Evolutionary conservation across 2,113 vertebrate genomes (phyloP).

Genomic region (Colistium nudipinnis): DNA sequence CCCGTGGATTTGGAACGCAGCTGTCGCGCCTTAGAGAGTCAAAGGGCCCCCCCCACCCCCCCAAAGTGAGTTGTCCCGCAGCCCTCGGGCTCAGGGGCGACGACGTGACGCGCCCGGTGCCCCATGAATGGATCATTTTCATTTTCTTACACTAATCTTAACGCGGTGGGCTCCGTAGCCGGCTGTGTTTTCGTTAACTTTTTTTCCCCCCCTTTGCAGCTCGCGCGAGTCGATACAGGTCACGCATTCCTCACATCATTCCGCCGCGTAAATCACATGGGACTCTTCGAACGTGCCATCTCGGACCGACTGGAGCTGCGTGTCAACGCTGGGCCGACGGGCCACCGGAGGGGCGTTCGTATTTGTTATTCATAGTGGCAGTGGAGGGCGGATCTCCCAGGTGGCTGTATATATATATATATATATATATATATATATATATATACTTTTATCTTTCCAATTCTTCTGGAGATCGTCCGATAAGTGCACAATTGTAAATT

Average conservation of each 20-base stretch:
- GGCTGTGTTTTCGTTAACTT: too few relatives aligned
- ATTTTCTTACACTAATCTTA: slow-evolving; percentile 20
- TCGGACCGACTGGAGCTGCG: too few relatives aligned
- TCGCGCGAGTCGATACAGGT: not conserved
- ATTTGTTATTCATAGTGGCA: slow-evolving; percentile 46
- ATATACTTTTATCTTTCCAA: slow-evolving; percentile 13
- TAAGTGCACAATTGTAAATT: not conserved
- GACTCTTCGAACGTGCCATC: not conserved
- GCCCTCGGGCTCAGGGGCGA: slow-evolving; percentile 19
- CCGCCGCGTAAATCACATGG: not conserved
- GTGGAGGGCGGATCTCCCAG: not conserved
- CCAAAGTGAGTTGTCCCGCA: slow-evolving; percentile 40
- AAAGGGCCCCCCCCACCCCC: too few relatives aligned
- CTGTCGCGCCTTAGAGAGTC: slow-evolving; percentile 37
- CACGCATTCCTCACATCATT: not conserved
- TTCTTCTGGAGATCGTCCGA: not conserved
- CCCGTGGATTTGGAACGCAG: slow-evolving; percentile 34
- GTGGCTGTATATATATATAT: too few relatives aligned
- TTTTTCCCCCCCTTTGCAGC: too few relatives aligned
- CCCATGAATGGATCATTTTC: slow-evolving; percentile 49
- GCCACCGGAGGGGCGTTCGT: too few relatives aligned
- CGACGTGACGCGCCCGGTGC: not conserved
- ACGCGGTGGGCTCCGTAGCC: too few relatives aligned
- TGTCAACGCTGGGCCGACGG: too few relatives aligned
- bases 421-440: too few relatives aligned